Base-by-base conservation (phyloP, 2,888 invertebrate genomes). In the Drosophila paramelanica region DNA sequence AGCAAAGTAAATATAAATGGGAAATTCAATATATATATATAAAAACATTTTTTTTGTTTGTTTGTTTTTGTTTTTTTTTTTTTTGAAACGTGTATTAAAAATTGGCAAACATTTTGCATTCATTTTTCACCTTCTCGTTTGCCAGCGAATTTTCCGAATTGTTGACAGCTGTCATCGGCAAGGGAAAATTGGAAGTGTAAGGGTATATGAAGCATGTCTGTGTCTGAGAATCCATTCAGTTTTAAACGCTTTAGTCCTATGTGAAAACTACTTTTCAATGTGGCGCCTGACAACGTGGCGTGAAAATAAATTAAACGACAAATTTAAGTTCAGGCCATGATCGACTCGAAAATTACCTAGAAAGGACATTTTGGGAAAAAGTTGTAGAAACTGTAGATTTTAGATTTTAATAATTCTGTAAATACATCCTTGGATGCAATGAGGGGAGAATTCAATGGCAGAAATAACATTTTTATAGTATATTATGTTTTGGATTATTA, bases 151-250 rank as follows among this genome's bases (percentile, higher is more conserved):
- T 82, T 83, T 56, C 72, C 71, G 78, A 82, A 79, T 71, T 74
- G 84, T 60, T 89, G 89, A 88, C 89, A 88, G 88, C 86, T 88
- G 88, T 67, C 76, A 59, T 33, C 17, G 33, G n/a, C 17, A 17
- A 39, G 46, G 45, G 53, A 36, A 36, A 36, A 11, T n/a, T 17
- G 31, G 11, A 7, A 23, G 33, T n/a, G 23, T 36, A 31, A 38
- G 52, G 41, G 31, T 8, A 31, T 3, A 20, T 8, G 45, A 41
- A 17, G 17, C 25, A 31, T 17, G 39, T 47, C 42, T 20, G 42
- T 43, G 42, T 56, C 57, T 5, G 42, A 10, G 42, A 60, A 53
- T 58, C 43, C 57, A 14, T 51, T 39, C 61, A 51, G 62, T 58
- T 72, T 64, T 58, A 68, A 77, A 69, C 66, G 65, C 61, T 88